Base-by-base conservation (phyloP, 2,888 invertebrate species). In the Acleris literana region DNA sequence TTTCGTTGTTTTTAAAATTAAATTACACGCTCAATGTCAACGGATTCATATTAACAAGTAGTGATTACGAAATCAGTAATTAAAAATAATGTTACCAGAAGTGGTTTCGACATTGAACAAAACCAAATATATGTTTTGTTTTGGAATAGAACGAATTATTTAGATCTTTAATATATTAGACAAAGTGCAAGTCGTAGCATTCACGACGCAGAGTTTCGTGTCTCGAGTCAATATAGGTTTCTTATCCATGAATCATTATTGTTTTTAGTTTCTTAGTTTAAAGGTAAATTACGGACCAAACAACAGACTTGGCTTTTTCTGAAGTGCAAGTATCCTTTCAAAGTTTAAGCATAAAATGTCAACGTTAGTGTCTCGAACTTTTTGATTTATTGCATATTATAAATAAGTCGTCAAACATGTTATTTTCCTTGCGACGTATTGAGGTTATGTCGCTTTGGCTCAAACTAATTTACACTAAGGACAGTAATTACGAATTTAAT, bases 1-100 rank as follows among this genome's bases (percentile, higher is more conserved):
- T 65, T 66, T 66, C 60, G 60, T 60, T 33, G 22, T 56, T 62
- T 49, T 48, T 33, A 33, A 51, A 66, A 66, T 66, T 61, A 57
- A 60, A 65, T 61, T 49, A 65, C 46, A 39, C 48, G 52, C 56
- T 62, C 66, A 66, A 66, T 66, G 66, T 57, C 66, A 61, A 55
- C 48, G 44, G 49, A 44, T 61, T 52, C 20, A 44, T 61, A 62
- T 62, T 61, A 62, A 25, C n/a, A 57, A 57, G 25, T 22, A 48
- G 49, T 33, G 25, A 18, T 65, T 60, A 65, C 55, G 60, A 51
- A 60, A 60, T 60, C 6, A 44, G 52, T 65, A 65, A 61, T 65
- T 65, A 61, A 60, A 65, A 61, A 51, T 56, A 63, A 48, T 57
- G 55, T 39, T 48, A 39, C 62, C 55, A 49, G 39, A 55, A 62